A percentile compares a stretch with the other conserved stretches of the same genome.
These are phyloP conservation scores for Bombus polaris DNA, from an alignment of 1,140 invertebrate genomes.

Conservation along the genomic window DNA sequence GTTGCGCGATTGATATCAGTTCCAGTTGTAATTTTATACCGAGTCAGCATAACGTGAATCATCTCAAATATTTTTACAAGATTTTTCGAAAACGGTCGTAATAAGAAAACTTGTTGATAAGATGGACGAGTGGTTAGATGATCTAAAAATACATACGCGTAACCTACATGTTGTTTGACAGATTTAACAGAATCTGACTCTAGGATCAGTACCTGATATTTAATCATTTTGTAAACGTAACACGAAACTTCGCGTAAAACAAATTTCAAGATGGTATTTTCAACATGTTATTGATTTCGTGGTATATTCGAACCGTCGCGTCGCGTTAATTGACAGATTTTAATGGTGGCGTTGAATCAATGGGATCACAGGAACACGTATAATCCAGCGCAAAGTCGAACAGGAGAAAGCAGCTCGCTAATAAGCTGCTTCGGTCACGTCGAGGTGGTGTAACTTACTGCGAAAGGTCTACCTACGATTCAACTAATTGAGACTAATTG, in stretches of 20 bases:
- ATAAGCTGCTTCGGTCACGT: slow-evolving; percentile 9
- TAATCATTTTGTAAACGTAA: background rate
- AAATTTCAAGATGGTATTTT: background rate
- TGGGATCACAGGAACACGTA: background rate
- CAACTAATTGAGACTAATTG: slow-evolving; percentile 14
- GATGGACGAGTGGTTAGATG: background rate
- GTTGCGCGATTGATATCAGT: background rate
- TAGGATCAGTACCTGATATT: background rate
- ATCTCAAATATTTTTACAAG: background rate
- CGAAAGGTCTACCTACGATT: background rate
- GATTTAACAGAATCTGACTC: background rate
- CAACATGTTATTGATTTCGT: background rate
- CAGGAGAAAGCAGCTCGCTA: slow-evolving; percentile 19
- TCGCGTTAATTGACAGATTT: slow-evolving; percentile 1
- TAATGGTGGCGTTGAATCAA: background rate
- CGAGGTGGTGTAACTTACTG: slow-evolving; percentile 12
- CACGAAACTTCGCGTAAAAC: background rate
- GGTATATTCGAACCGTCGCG: background rate
- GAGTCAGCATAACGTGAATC: background rate
- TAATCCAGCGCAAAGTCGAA: background rate
- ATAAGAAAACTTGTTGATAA: background rate
- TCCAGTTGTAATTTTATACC: background rate
- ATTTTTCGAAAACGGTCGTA: background rate
- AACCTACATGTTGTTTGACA: background rate
- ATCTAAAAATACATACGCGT: background rate